Conservation (phyloP, 2,797 vertebrate species). For the Miichthys miiuy region DNA sequence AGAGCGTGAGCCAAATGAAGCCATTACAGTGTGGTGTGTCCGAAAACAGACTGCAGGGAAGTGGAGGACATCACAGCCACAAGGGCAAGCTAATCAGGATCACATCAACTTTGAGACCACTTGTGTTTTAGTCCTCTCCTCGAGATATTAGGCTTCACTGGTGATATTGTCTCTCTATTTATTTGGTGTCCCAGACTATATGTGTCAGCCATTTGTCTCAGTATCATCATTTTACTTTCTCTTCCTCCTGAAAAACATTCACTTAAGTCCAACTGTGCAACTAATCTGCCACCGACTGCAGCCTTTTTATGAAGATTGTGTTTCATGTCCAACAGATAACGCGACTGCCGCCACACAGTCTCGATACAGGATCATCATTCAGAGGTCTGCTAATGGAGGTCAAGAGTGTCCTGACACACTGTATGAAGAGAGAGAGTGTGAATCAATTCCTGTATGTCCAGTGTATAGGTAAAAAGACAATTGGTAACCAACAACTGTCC, state of each 20-base stretch:
- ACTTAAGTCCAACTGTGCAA: constrained; percentile 25
- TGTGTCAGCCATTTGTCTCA: not conserved
- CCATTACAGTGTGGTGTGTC: constrained; percentile 68
- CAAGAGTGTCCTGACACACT: constrained; percentile 95
- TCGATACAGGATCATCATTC: constrained; percentile 91
- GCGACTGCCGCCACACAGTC: constrained; percentile 88
- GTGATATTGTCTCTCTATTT: constrained; percentile 4
- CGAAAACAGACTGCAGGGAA: constrained; percentile 60
- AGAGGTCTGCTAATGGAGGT: constrained; percentile 89
- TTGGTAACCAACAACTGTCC: constrained; percentile 1
- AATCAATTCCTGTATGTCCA: constrained; percentile 89
- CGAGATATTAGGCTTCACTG: constrained; percentile 22
- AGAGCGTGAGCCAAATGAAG: constrained; percentile 78
- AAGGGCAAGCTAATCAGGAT: constrained; percentile 57
- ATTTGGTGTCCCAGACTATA: constrained; percentile 1
- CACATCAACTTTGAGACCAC: constrained; percentile 38
- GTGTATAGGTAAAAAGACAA: constrained; percentile 86
- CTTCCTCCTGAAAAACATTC: constrained; percentile 14
- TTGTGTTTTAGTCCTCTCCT: constrained; percentile 35
- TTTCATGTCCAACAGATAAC: constrained; percentile 85
- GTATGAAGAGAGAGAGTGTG: constrained; percentile 96
- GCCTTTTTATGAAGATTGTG: constrained; percentile 51
- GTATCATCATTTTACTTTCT: constrained; percentile 35
- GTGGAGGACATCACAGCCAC: constrained; percentile 64
- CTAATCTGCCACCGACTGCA: not conserved